Conservation (phyloP, 2,797 vertebrate genomes). For the Peromyscus attwateri region DNA sequence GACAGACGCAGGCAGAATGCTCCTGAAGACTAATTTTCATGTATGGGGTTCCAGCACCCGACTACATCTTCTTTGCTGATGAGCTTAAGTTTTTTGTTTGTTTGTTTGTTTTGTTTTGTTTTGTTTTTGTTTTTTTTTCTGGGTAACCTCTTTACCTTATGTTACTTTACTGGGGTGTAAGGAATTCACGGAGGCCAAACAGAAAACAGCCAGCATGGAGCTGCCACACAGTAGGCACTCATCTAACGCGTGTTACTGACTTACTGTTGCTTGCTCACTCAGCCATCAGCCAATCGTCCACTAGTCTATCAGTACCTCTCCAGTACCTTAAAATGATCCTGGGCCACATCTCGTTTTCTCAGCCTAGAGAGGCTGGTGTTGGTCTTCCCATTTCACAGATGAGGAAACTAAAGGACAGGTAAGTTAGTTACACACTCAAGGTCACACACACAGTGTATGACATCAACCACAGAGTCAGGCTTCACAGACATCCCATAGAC, state of each 20-base stretch:
- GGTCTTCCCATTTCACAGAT: background rate
- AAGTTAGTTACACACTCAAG: background rate
- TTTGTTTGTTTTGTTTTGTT: too few species aligned
- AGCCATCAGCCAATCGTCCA: background rate
- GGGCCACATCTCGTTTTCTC: background rate
- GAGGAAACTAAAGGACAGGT: background rate
- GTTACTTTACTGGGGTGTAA: background rate
- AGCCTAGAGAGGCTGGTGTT: background rate
- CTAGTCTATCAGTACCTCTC: background rate
- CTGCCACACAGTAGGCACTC: background rate
- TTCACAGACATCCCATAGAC: background rate
- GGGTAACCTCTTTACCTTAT: background rate
- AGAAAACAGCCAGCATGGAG: background rate
- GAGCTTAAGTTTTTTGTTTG: constrained; percentile 23
- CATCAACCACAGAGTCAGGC: background rate
- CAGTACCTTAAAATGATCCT: background rate
- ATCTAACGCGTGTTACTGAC: background rate
- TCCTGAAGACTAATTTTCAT: background rate
- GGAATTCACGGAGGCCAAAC: background rate
- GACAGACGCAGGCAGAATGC: background rate
- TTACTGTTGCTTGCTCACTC: background rate
- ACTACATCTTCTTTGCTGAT: background rate
- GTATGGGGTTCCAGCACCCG: background rate
- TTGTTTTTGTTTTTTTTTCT: too few species aligned
- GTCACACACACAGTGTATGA: background rate